A percentile compares a stretch with the other conserved stretches of the same genome.
Conservation (phyloP, 2,797 vertebrate genomes). For the Myotis daubentonii region DNA sequence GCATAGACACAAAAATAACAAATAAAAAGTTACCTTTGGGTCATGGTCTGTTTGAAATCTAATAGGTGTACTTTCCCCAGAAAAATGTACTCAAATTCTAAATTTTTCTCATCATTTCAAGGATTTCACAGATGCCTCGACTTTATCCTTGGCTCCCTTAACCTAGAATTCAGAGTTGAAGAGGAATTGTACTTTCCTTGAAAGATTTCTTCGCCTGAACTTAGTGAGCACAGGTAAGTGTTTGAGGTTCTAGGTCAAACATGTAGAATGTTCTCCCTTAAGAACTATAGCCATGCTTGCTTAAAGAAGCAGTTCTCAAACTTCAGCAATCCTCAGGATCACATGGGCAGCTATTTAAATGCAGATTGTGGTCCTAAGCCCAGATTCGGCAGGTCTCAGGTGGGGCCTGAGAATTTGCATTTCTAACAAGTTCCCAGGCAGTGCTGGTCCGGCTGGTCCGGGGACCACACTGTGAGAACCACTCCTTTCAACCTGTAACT, state of each 20-base stretch:
- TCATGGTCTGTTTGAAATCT: neutral
- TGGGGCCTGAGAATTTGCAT: neutral
- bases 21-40: neutral
- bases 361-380: rapidly evolving
- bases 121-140: neutral
- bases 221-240: neutral
- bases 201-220: neutral
- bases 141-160: neutral
- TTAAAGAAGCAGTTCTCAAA: neutral
- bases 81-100: neutral
- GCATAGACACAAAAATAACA: neutral
- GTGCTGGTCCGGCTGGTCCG: neutral
- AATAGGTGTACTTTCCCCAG: neutral
- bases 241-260: neutral
- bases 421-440: neutral
- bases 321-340: neutral
- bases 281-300: neutral
- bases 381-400: neutral
- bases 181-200: neutral
- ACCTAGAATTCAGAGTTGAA: neutral
- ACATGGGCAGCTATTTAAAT: neutral
- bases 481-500: neutral
- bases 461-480: too few relatives aligned
- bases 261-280: neutral
- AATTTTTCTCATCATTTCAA: neutral